Evolutionary conservation across 2,888 invertebrate genomes (phyloP).

Genomic region (Drosophila parthenogenetica): DNA sequence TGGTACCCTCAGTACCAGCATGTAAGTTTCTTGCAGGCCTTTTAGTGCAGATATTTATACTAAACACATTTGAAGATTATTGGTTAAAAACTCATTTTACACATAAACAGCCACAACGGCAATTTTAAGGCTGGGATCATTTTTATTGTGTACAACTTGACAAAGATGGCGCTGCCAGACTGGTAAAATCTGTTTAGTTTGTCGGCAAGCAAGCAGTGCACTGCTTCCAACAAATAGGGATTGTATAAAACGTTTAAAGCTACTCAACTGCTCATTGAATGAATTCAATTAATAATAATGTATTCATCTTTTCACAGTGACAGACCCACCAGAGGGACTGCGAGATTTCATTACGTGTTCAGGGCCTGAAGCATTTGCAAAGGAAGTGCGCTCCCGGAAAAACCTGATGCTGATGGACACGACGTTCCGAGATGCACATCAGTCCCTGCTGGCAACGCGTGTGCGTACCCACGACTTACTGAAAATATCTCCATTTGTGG

Average conservation of each 20-base stretch:
- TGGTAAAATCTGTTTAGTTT: not conserved
- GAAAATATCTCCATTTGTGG: conserved; percentile 96
- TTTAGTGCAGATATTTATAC: conserved; percentile 90
- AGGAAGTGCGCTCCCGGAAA: conserved; percentile 94
- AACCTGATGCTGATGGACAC: conserved; percentile 98
- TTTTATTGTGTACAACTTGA: no score
- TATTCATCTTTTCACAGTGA: conserved; percentile 83
- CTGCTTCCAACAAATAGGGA: not conserved
- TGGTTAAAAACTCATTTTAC: no score
- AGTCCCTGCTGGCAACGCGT: conserved; percentile 97
- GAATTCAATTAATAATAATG: not conserved
- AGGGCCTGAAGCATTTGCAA: conserved; percentile 98
- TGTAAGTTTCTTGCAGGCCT: conserved; percentile 88
- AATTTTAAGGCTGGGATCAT: no score
- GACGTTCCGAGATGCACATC: conserved; percentile 99
- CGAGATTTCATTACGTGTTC: conserved; percentile 93
- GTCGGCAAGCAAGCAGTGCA: not conserved
- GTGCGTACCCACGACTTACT: conserved; percentile 96
- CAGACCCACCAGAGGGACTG: conserved; percentile 93
- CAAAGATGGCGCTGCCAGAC: conserved; percentile 89
- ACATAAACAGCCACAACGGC: no score
- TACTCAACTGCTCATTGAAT: no score
- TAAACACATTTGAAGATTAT: no score
- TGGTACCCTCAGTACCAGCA: conserved; percentile 91
- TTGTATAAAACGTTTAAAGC: not conserved